Evolutionary conservation across 2,888 invertebrate genomes (phyloP).

Genomic region (Hemaris fuciformis): DNA sequence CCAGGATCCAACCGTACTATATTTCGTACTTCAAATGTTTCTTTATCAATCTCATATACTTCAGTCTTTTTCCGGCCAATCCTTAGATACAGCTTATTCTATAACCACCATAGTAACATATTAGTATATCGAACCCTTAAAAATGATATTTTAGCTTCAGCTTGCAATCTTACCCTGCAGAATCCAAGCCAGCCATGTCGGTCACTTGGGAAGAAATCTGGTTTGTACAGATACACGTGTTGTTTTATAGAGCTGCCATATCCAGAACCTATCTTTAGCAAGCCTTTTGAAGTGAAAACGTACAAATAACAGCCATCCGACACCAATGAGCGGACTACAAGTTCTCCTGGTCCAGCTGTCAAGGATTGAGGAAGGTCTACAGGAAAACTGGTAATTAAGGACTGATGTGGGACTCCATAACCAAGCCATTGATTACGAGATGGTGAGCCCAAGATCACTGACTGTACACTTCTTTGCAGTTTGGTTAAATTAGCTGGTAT

Average conservation of each 20-base stretch:
- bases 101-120: slow-evolving; percentile 33
- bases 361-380: slow-evolving; percentile 66
- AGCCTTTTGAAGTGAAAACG: slow-evolving; percentile 90
- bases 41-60: slow-evolving; percentile 70
- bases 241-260: slow-evolving; percentile 96
- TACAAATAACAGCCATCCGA: slow-evolving; percentile 96
- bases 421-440: slow-evolving; percentile 93
- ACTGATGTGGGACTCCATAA: slow-evolving; percentile 91
- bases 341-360: slow-evolving; percentile 56
- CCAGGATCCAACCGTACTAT: slow-evolving; percentile 61
- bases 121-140: neutral
- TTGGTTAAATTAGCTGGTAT: slow-evolving; percentile 92
- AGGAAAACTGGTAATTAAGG: slow-evolving; percentile 86
- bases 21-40: slow-evolving; percentile 59
- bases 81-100: slow-evolving; percentile 92
- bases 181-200: slow-evolving; percentile 91
- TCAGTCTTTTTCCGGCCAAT: slow-evolving; percentile 77
- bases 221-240: slow-evolving; percentile 92
- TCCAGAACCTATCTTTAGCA: slow-evolving; percentile 97
- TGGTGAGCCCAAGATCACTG: slow-evolving; percentile 91
- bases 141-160: neutral
- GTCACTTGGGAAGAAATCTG: slow-evolving; percentile 89
- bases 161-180: slow-evolving; percentile 84
- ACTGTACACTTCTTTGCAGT: slow-evolving; percentile 93
- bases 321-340: slow-evolving; percentile 84